Evolutionary conservation across 2,797 vertebrate species (phyloP), one percentile per base, ranked within the genome.

Genomic region (Anas flavirostris): DNA sequence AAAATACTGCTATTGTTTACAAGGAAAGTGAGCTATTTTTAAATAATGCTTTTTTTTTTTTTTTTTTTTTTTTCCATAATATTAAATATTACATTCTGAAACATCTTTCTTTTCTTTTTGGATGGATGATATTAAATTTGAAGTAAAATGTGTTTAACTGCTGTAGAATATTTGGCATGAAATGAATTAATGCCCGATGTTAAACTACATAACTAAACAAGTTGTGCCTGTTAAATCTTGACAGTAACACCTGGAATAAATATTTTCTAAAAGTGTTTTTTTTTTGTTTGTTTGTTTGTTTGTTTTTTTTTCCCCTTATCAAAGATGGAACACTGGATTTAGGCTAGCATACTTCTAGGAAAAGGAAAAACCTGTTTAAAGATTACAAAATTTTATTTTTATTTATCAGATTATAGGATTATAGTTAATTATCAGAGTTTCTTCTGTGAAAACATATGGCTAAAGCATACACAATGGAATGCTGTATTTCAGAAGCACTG

Each of bases 71-170:
- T 91, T 88, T 91, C 43, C 37, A 41, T 50, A 88, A 80, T 89
- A 53, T 75, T 39, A 89, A 19, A 50, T 7, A 63, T 82, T 90
- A 56, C 17, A 73, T 63, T 86, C 66, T 82, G 29, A 64, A 91
- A 69, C 55, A 73, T 58, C 2, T 92, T 91, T 92, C 59, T 88
- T 55, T 53, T 92, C 2, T 59, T 52, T 93, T 95, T 93, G 90
- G 16, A 76, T 91, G 63, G n/a, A 95, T 41, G 28, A 58, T 60
- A 76, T 75, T 89, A 78, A 63, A 37, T 74, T 58, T 74, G 50
- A 74, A 74, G 16, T 43, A 88, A 92, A 86, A 79, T 64, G 78
- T 64, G 13, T 50, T 91, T 89, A 69, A 23, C 29, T 83, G 33
- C 17, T 91, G 12, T 17, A 84, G 21, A 95, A 81, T 7, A 91